phyloP scores from a whole-genome alignment of 2,888 invertebrate genomes.

The Ecliptopera silaceata region DNA sequence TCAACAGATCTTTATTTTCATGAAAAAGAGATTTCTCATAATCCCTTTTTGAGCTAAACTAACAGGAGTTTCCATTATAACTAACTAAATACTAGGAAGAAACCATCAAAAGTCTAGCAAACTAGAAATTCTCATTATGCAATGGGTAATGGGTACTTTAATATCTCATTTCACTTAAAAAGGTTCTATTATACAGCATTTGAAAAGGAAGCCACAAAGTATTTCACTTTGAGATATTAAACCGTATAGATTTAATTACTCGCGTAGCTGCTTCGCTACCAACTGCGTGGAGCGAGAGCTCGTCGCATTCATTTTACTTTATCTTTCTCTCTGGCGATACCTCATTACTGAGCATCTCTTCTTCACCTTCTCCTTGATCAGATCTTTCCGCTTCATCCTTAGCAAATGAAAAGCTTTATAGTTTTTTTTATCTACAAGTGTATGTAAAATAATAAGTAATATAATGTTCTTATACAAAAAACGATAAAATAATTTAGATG shows the following conservation, averaged over 20 bases:
- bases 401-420: too few species aligned
- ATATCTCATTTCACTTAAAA: conserved; percentile 17
- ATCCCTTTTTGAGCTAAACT: too few species aligned
- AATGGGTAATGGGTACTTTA: conserved; percentile 10
- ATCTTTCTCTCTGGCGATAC: not conserved
- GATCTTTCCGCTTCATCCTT: too few species aligned
- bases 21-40: too few species aligned
- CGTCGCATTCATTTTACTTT: not conserved
- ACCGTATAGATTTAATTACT: conserved; percentile 36
- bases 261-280: conserved; percentile 18
- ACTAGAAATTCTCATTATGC: conserved; percentile 13
- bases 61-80: too few species aligned
- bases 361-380: too few species aligned
- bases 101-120: conserved; percentile 3
- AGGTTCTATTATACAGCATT: conserved; percentile 24
- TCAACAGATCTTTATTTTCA: too few species aligned
- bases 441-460: too few species aligned
- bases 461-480: too few species aligned
- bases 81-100: not conserved
- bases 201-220: conserved; percentile 35
- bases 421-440: too few species aligned
- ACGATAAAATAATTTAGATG: too few species aligned
- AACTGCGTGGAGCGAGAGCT: conserved; percentile 13
- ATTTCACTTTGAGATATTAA: conserved; percentile 34
- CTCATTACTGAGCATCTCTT: too few species aligned